Conservation (phyloP, 37 sponge, comb jelly and placozoan species). For the Mnemiopsis leidyi region DNA sequence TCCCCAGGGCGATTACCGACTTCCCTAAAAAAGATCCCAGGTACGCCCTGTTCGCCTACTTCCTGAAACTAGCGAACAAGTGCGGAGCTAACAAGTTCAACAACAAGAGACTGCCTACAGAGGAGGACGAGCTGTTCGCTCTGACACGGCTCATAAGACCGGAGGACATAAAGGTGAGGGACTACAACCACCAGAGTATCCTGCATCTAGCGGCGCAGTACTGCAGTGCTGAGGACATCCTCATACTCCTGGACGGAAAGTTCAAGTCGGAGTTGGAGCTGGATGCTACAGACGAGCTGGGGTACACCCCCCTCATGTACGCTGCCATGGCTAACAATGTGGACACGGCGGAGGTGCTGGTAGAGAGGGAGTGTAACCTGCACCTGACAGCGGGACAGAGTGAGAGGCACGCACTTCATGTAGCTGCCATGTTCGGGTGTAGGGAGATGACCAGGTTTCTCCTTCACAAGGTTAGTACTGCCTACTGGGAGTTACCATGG, state of each 20-base stretch:
- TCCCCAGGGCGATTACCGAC: neutral
- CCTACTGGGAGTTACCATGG: too few species aligned
- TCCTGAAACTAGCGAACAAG: neutral
- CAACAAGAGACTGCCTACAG: neutral
- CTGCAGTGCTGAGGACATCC: constrained; percentile 10
- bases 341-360: constrained; percentile 8
- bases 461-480: neutral
- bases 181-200: neutral
- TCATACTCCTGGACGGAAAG: neutral
- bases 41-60: constrained; percentile 5
- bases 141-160: neutral
- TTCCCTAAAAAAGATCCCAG: neutral
- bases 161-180: neutral
- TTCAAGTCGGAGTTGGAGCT: neutral
- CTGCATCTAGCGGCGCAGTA: constrained; percentile 15
- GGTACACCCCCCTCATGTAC: neutral
- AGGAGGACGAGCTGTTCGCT: neutral
- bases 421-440: neutral
- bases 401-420: neutral
- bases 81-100: constrained; percentile 32
- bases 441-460: neutral
- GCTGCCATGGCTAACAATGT: constrained; percentile 42
- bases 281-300: neutral
- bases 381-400: neutral
- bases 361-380: neutral